Evolutionary conservation across 2,113 vertebrate species (phyloP).

Genomic region (Puffinus mauretanicus): DNA sequence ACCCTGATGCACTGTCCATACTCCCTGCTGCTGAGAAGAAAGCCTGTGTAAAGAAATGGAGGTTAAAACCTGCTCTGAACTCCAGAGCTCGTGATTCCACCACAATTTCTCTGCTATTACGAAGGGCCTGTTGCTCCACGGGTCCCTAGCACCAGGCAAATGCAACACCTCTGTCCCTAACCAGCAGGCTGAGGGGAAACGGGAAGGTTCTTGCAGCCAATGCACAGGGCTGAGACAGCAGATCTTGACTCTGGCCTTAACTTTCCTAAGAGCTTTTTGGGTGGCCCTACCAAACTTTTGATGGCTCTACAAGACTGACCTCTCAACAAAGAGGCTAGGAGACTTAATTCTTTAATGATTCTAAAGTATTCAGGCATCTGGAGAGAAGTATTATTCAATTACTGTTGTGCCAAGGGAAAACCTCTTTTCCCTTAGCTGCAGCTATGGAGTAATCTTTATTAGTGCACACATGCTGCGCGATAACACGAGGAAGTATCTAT

Average conservation of each 20-base stretch:
- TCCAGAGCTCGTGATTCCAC: background rate
- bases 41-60: background rate
- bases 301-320: background rate
- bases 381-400: conserved; percentile 51
- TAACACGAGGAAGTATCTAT: conserved; percentile 21
- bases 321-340: background rate
- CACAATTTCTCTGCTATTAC: background rate
- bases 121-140: background rate
- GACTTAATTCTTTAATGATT: conserved; percentile 35
- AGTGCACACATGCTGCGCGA: background rate
- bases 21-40: background rate
- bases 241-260: background rate
- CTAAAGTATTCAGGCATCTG: conserved; percentile 38
- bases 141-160: background rate
- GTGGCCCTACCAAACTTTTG: conserved; percentile 1
- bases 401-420: conserved; percentile 34
- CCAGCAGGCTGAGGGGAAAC: background rate
- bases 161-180: background rate
- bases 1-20: background rate
- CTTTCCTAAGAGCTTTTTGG: background rate
- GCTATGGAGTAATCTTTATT: background rate
- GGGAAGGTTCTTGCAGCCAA: background rate
- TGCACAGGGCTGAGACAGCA: background rate
- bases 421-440: conserved; percentile 35
- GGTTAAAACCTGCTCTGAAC: background rate